Percentiles rank a stretch among this genome's conserved stretches.
These are phyloP conservation scores for Macrobrachium rosenbergii DNA, from an alignment of 1,140 invertebrate species.

Conservation along the genomic window DNA sequence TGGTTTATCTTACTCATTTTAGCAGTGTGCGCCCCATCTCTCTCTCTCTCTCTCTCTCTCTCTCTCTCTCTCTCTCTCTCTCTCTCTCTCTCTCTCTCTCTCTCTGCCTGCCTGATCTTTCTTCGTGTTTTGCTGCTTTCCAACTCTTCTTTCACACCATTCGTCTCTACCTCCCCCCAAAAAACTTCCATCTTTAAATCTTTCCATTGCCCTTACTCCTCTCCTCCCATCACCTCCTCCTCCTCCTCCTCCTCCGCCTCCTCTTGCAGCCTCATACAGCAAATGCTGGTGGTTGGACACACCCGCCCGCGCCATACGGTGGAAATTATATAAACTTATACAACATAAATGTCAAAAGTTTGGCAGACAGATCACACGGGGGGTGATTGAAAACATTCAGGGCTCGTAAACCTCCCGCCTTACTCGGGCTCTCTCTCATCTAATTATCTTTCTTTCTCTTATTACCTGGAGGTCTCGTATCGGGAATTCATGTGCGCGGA, in stretches of 20 bases:
- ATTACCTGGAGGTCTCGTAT: slow-evolving; percentile 60
- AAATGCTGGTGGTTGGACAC: background rate
- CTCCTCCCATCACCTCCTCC: background rate
- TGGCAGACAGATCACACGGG: slow-evolving; percentile 15
- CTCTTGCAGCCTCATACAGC: background rate
- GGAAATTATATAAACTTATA: slow-evolving; percentile 11
- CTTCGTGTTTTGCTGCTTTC: background rate
- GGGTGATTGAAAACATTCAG: slow-evolving; percentile 46
- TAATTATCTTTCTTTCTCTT: slow-evolving; percentile 63
- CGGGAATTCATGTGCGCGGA: slow-evolving; percentile 53
- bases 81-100: background rate
- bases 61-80: background rate
- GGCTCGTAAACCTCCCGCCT: slow-evolving; percentile 30
- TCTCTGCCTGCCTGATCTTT: background rate
- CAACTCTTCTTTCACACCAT: background rate
- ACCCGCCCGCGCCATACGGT: slow-evolving; percentile 10
- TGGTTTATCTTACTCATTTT: no score
- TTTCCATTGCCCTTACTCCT: background rate
- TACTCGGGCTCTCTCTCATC: slow-evolving; percentile 52
- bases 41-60: background rate
- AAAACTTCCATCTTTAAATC: background rate
- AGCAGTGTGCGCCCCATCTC: background rate
- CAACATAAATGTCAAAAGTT: slow-evolving; percentile 26
- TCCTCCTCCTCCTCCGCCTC: background rate
- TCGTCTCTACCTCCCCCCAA: background rate